These are phyloP conservation scores for Ooceraea biroi DNA, from an alignment of 1,140 invertebrate species.

Conservation along the genomic window DNA sequence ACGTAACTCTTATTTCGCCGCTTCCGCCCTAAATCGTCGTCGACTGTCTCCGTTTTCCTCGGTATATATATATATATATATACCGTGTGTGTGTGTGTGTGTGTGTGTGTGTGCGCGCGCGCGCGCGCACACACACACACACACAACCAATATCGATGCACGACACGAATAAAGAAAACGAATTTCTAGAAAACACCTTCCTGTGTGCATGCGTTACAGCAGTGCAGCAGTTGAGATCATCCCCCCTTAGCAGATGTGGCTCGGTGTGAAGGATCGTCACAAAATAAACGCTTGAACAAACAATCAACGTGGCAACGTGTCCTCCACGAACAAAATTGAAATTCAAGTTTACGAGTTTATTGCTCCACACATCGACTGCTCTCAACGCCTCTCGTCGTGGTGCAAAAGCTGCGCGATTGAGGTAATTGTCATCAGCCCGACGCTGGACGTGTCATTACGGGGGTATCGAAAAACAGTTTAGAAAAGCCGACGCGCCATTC, in stretches of 20 bases:
- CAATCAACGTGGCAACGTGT: neutral
- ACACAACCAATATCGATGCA: slow-evolving; percentile 33
- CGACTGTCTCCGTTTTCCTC: slow-evolving; percentile 30
- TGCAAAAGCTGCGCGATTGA: slow-evolving; percentile 22
- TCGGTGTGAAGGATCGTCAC: neutral
- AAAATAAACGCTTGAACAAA: neutral
- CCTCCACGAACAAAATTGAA: neutral
- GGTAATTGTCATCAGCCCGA: slow-evolving; percentile 52
- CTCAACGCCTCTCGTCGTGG: neutral
- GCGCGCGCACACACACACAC: no score
- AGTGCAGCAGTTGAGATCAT: slow-evolving; percentile 23
- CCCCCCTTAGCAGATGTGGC: neutral
- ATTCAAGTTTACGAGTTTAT: neutral
- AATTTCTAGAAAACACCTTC: slow-evolving; percentile 28
- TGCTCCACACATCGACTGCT: neutral
- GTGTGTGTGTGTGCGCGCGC: no score
- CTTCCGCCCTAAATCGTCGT: slow-evolving; percentile 51
- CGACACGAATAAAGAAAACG: slow-evolving; percentile 39
- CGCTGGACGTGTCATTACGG: slow-evolving; percentile 25
- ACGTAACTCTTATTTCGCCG: slow-evolving; percentile 57
- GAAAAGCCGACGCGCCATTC: slow-evolving; percentile 51
- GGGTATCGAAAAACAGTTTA: slow-evolving; percentile 59
- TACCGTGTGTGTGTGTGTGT: no score
- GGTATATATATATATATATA: no score
- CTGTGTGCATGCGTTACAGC: neutral